Conservation (phyloP, 2,888 invertebrate genomes). For the Brachyptera putata region DNA sequence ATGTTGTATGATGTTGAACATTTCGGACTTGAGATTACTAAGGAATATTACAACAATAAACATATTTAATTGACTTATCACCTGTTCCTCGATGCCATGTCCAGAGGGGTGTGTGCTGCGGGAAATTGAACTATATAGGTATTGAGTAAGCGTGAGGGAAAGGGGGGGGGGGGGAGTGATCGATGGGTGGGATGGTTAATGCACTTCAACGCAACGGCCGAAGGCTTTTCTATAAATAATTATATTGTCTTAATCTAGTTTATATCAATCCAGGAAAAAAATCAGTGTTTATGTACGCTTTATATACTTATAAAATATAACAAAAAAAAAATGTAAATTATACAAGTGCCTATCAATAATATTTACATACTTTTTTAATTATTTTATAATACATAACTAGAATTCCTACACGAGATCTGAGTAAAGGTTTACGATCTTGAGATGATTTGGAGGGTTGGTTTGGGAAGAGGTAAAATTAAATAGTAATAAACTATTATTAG, state of each 20-base stretch:
- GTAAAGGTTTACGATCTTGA: not conserved
- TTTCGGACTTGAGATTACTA: too few relatives aligned
- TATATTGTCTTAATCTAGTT: not conserved
- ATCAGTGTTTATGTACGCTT: not conserved
- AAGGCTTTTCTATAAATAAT: not conserved
- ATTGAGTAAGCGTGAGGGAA: too few relatives aligned
- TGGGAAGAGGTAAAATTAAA: constrained; percentile 2
- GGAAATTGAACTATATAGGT: too few relatives aligned
- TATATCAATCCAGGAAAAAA: not conserved
- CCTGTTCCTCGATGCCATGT: too few relatives aligned
- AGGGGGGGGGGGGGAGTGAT: too few relatives aligned
- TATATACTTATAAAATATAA: not conserved
- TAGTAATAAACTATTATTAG: constrained; percentile 15
- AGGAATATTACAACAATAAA: too few relatives aligned
- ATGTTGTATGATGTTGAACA: too few relatives aligned
- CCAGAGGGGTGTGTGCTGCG: too few relatives aligned
- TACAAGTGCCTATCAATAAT: constrained; percentile 4
- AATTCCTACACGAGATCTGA: constrained; percentile 11
- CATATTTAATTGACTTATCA: too few relatives aligned
- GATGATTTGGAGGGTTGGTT: not conserved
- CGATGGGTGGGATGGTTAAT: too few relatives aligned
- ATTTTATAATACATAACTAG: constrained; percentile 9
- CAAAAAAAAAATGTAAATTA: too few relatives aligned
- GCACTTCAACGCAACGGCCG: too few relatives aligned
- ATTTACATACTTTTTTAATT: constrained; percentile 9